Conservation (phyloP, 2,888 invertebrate species). For the Dasypolia templi region DNA sequence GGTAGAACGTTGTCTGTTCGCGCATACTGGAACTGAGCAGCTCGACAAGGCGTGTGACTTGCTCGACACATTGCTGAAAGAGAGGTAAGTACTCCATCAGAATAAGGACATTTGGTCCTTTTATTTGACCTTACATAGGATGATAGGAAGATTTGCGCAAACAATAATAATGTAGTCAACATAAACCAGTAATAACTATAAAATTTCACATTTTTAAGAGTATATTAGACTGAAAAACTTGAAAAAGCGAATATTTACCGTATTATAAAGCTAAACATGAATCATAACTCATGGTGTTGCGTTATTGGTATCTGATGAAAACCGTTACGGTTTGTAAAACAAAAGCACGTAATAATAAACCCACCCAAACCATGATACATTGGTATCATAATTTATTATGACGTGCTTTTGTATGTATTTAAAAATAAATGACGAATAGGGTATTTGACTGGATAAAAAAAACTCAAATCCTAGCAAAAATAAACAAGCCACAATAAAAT, state of each 20-base stretch:
- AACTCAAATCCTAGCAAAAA: too few relatives aligned
- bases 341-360: too few relatives aligned
- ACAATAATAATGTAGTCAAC: background rate
- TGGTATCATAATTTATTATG: background rate
- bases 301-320: background rate
- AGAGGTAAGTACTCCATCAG: slow-evolving; percentile 72
- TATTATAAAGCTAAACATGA: background rate
- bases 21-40: slow-evolving; percentile 91
- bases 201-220: background rate
- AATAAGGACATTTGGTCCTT: background rate
- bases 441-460: too few relatives aligned
- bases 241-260: background rate
- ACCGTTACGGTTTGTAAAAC: too few relatives aligned
- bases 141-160: background rate
- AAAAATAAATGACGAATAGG: background rate
- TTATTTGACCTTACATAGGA: background rate
- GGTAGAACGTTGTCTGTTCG: slow-evolving; percentile 92
- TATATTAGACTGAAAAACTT: background rate
- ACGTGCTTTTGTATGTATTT: background rate
- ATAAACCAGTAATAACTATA: background rate
- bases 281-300: background rate
- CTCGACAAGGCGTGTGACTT: slow-evolving; percentile 91
- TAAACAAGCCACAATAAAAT: too few relatives aligned
- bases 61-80: slow-evolving; percentile 86
- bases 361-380: too few relatives aligned